Evolutionary conservation across 2,113 vertebrate species (phyloP).

Genomic region (Eublepharis macularius): DNA sequence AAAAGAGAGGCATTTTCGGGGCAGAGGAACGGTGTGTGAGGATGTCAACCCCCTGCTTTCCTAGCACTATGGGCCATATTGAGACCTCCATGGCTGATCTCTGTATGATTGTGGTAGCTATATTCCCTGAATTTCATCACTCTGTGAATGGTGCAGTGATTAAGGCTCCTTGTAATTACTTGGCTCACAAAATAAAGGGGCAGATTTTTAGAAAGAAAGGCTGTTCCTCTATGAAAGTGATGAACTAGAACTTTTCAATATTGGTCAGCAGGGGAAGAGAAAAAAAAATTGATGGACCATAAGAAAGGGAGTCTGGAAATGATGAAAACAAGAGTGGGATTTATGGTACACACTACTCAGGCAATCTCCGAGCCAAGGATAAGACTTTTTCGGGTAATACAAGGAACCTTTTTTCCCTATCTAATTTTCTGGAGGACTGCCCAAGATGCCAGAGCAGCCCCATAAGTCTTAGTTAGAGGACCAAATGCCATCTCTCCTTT

Average conservation of each 20-base stretch:
- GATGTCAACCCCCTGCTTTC: too few relatives aligned
- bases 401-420: slow-evolving; percentile 9
- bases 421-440: slow-evolving; percentile 33
- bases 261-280: not conserved
- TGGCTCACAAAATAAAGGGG: not conserved
- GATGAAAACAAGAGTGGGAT: not conserved
- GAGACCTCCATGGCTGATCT: too few relatives aligned
- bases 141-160: not conserved
- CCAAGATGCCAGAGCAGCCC: slow-evolving; percentile 21
- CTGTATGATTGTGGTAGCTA: too few relatives aligned
- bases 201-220: not conserved
- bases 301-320: not conserved
- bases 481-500: slow-evolving; percentile 14
- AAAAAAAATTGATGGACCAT: not conserved
- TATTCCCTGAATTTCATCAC: not conserved
- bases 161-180: not conserved
- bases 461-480: slow-evolving; percentile 29
- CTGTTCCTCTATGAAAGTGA: slow-evolving; percentile 7
- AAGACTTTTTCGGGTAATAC: not conserved
- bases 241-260: not conserved
- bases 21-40: too few relatives aligned
- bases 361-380: slow-evolving; percentile 21
- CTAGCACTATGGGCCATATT: too few relatives aligned
- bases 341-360: not conserved
- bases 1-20: too few relatives aligned